phyloP scores from a whole-genome alignment of 2,888 invertebrate species.

The Andrena praecox region DNA sequence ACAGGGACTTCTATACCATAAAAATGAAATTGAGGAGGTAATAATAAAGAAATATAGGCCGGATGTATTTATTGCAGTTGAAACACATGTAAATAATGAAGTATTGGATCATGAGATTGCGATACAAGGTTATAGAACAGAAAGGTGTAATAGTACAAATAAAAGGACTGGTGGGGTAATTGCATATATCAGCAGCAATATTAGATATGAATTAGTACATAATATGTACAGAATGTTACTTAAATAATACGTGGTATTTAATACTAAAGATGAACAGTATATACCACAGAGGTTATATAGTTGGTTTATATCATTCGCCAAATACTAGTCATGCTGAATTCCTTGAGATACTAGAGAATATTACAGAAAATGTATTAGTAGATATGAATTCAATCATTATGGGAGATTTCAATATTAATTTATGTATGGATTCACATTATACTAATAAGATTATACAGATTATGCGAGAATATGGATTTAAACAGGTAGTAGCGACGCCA shows the following conservation, averaged over 20 bases:
- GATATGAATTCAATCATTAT: neutral
- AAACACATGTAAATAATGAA: slow-evolving; percentile 2
- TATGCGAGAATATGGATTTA: neutral
- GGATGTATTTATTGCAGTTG: slow-evolving; percentile 2
- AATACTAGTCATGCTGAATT: neutral
- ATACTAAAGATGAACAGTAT: slow-evolving; percentile 2
- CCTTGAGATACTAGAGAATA: neutral
- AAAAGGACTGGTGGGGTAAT: neutral
- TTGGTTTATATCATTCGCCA: neutral
- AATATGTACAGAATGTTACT: too few species aligned
- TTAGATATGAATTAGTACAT: neutral
- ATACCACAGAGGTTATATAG: neutral
- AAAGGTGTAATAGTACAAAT: slow-evolving; percentile 1
- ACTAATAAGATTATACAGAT: neutral
- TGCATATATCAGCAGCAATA: neutral
- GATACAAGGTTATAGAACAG: neutral
- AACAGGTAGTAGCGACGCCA: neutral
- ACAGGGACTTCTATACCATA: neutral
- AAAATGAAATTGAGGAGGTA: neutral
- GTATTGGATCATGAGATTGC: neutral
- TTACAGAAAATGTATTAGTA: neutral
- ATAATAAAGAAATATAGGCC: slow-evolving; percentile 4
- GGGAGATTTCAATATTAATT: neutral
- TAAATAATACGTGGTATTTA: neutral
- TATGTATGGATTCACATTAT: neutral